These are phyloP conservation scores for Mystacornis crossleyi DNA, from an alignment of 2,113 vertebrate species.

Conservation along the genomic window DNA sequence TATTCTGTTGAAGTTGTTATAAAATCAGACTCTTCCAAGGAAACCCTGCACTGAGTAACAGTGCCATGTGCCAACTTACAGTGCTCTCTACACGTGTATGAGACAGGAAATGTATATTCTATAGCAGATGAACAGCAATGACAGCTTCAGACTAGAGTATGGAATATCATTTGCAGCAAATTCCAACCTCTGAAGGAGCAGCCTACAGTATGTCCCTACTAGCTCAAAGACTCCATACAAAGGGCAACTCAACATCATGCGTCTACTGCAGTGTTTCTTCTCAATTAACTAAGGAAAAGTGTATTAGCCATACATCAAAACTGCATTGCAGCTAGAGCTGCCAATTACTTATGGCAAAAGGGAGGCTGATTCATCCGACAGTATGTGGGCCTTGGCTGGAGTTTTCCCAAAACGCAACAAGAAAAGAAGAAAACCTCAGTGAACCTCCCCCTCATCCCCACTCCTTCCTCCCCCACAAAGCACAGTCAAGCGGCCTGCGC, in stretches of 20 bases:
- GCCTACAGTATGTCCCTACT: not conserved
- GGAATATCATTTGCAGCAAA: not conserved
- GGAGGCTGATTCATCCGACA: slow-evolving; percentile 49
- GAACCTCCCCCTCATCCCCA: slow-evolving; percentile 53
- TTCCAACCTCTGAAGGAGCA: not conserved
- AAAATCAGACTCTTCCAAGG: slow-evolving; percentile 17
- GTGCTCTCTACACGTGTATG: not conserved
- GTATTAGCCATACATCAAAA: slow-evolving; percentile 24
- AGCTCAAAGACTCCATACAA: not conserved
- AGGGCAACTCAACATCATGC: not conserved
- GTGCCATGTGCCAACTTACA: not conserved
- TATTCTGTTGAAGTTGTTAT: not conserved
- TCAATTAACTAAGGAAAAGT: slow-evolving; percentile 18
- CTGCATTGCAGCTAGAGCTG: slow-evolving; percentile 65
- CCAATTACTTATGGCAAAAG: slow-evolving; percentile 42
- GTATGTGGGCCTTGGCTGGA: slow-evolving; percentile 51
- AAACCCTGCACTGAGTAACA: not conserved
- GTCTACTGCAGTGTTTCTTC: slow-evolving; percentile 12
- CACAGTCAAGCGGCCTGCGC: not conserved
- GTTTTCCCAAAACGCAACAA: slow-evolving; percentile 38
- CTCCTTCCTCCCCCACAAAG: slow-evolving; percentile 1
- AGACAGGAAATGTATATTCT: not conserved
- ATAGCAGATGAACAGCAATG: not conserved
- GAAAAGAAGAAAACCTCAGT: slow-evolving; percentile 42
- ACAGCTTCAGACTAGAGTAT: not conserved